Evolutionary conservation across 1,140 invertebrate species (phyloP).

Genomic region (Tribolium castaneum): DNA sequence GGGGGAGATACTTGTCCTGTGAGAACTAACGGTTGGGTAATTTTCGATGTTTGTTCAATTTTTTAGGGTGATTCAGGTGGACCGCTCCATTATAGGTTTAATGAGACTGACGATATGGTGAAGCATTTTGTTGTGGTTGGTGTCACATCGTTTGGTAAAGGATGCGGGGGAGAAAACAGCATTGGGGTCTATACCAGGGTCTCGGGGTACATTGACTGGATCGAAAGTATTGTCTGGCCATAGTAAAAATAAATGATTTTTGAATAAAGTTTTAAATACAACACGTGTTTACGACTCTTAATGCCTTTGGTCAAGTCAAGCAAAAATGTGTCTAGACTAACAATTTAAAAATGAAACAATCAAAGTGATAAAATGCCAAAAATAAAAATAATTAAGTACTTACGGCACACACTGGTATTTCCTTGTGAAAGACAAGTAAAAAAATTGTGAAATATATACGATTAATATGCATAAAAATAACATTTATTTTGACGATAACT

Average conservation of each 20-base stretch:
- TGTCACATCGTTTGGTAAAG: constrained; percentile 66
- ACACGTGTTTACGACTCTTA: too few species aligned
- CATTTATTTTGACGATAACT: background rate
- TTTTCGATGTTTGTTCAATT: constrained; percentile 37
- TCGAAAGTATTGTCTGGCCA: constrained; percentile 62
- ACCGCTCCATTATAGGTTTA: constrained; percentile 61
- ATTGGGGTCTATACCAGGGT: constrained; percentile 72
- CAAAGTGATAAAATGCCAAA: background rate
- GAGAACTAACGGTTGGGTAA: background rate
- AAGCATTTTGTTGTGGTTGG: constrained; percentile 65
- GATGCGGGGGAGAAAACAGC: constrained; percentile 63
- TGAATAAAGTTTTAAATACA: too few species aligned
- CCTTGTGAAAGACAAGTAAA: too few species aligned
- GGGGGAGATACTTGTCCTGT: constrained; percentile 48
- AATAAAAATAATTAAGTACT: background rate
- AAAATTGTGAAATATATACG: background rate
- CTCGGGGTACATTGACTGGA: constrained; percentile 69
- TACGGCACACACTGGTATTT: too few species aligned
- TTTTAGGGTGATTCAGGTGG: constrained; percentile 72
- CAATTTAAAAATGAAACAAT: too few species aligned
- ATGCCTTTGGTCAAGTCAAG: too few species aligned
- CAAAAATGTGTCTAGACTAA: too few species aligned
- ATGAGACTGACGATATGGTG: background rate
- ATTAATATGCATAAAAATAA: background rate
- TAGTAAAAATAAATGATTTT: background rate